Evolutionary conservation across 2,888 invertebrate genomes (phyloP).

Genomic region (Criorhina ranunculi): DNA sequence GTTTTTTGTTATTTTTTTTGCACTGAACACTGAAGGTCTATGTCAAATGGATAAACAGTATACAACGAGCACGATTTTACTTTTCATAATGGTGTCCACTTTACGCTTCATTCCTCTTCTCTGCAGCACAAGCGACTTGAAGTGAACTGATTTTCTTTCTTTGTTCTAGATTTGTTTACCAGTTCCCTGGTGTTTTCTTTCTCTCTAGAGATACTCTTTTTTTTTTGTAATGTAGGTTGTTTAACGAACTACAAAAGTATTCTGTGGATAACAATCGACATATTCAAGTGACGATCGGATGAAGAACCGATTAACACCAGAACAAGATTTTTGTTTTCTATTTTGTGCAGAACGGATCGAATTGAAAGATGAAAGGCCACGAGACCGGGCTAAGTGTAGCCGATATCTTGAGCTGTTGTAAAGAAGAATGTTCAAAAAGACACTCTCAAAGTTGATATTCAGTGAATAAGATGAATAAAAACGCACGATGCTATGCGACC

Average conservation of each 20-base stretch:
- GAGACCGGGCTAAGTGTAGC: constrained; percentile 29
- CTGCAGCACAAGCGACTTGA: constrained; percentile 3
- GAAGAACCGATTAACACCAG: constrained; percentile 32
- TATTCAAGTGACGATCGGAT: constrained; percentile 27
- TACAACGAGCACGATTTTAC: constrained; percentile 56
- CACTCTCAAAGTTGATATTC: constrained; percentile 19
- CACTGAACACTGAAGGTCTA: constrained; percentile 57
- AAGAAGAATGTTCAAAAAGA: constrained; percentile 1
- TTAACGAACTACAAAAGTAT: constrained; percentile 41
- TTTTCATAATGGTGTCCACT: constrained; percentile 61
- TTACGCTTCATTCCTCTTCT: not conserved
- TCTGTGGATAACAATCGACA: constrained; percentile 58
- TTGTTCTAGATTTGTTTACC: constrained; percentile 72
- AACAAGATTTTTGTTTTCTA: constrained; percentile 11
- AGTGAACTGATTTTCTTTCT: constrained; percentile 71
- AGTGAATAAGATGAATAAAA: constrained; percentile 8
- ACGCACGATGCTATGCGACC: not conserved
- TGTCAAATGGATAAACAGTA: constrained; percentile 57
- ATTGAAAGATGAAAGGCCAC: constrained; percentile 53
- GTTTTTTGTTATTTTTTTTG: constrained; percentile 44
- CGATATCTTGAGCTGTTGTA: not conserved
- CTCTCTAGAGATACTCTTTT: constrained; percentile 16
- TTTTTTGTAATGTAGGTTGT: constrained; percentile 35
- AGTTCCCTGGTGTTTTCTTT: constrained; percentile 56
- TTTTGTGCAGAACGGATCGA: constrained; percentile 43